phyloP scores from a whole-genome alignment of 2,888 invertebrate genomes.

The Deroplatys truncata region DNA sequence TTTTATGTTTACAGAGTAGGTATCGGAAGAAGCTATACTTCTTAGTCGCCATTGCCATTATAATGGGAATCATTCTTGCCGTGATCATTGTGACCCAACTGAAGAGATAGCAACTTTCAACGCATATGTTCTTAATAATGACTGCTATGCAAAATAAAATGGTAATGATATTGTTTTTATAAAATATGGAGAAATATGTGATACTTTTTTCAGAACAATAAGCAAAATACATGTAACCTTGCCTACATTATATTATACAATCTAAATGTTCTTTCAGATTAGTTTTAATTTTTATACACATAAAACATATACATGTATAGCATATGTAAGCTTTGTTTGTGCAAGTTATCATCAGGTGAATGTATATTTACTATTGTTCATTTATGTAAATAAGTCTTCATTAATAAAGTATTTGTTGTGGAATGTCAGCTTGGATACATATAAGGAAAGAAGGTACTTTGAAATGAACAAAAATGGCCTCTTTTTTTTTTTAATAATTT shows the following conservation, averaged over 20 bases:
- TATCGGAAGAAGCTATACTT: constrained; percentile 72
- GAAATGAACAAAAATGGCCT: too few relatives aligned
- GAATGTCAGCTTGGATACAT: too few relatives aligned
- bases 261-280: neutral
- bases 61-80: constrained; percentile 63
- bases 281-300: neutral
- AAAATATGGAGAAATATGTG: neutral
- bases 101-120: constrained; percentile 25
- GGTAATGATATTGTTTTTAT: neutral
- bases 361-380: neutral
- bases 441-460: too few relatives aligned
- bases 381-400: neutral
- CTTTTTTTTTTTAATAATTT: too few relatives aligned
- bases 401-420: neutral
- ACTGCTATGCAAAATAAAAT: neutral
- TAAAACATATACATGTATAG: neutral
- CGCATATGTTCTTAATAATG: neutral
- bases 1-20: constrained; percentile 40
- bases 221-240: too few relatives aligned
- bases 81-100: constrained; percentile 51
- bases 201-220: neutral
- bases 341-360: neutral
- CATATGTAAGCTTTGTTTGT: neutral
- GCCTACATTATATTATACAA: too few relatives aligned
- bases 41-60: constrained; percentile 60